Evolutionary conservation across 2,888 invertebrate genomes (phyloP).

Genomic region (Heliconius sara): DNA sequence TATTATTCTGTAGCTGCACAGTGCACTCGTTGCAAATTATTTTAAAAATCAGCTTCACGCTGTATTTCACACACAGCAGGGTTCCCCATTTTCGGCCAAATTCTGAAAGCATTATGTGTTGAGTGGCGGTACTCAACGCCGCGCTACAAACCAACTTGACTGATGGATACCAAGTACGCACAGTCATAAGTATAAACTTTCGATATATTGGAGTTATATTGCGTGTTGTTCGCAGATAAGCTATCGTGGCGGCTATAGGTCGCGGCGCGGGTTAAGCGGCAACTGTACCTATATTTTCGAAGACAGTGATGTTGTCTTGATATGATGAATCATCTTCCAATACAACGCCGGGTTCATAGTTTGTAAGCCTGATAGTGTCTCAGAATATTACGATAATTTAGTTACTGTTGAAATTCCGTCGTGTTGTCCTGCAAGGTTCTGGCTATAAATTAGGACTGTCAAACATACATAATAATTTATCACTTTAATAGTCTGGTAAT

Average conservation of each 20-base stretch:
- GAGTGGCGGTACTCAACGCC: too few relatives aligned
- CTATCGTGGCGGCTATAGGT: conserved; percentile 9
- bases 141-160: neutral
- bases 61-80: too few relatives aligned
- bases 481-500: neutral
- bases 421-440: neutral
- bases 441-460: neutral
- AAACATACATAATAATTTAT: neutral
- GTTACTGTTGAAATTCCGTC: neutral
- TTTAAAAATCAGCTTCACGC: too few relatives aligned
- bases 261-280: conserved; percentile 16
- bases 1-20: neutral
- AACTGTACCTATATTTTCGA: neutral
- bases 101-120: too few relatives aligned
- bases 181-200: neutral
- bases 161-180: neutral
- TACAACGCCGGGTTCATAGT: neutral
- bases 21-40: neutral
- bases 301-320: neutral
- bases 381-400: neutral
- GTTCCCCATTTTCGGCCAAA: too few relatives aligned
- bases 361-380: neutral
- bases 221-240: conserved; percentile 4
- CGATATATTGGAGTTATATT: neutral
- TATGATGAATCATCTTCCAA: neutral